These are phyloP conservation scores for Triops longicaudatus DNA, from an alignment of 1,140 invertebrate species.

Conservation along the genomic window DNA sequence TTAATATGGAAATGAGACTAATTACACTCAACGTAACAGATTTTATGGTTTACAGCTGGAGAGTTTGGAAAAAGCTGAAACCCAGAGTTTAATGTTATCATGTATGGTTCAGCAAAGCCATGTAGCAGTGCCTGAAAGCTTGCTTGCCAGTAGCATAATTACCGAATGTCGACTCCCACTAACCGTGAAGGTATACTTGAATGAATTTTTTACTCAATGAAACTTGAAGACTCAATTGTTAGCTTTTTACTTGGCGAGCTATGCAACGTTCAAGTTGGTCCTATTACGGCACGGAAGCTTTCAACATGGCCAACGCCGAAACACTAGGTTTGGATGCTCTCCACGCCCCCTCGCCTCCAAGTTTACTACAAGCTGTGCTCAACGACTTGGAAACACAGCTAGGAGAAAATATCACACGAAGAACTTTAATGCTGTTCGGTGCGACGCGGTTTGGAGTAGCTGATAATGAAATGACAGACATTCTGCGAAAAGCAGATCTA, in stretches of 20 bases:
- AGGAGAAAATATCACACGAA: not conserved
- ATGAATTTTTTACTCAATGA: not conserved
- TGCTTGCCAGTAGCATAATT: not conserved
- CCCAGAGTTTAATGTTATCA: slow-evolving; percentile 45
- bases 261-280: not conserved
- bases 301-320: not conserved
- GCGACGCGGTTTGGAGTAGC: not conserved
- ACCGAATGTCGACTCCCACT: not conserved
- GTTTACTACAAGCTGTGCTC: not conserved
- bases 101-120: slow-evolving; percentile 53
- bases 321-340: not conserved
- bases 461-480: not conserved
- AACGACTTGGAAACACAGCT: not conserved
- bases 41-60: slow-evolving; percentile 43
- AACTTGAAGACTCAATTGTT: not conserved
- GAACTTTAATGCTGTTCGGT: not conserved
- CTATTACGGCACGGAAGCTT: not conserved
- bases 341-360: not conserved
- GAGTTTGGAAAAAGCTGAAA: slow-evolving; percentile 43
- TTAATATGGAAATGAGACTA: not conserved
- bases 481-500: not conserved
- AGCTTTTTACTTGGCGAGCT: slow-evolving; percentile 1
- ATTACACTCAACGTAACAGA: no score
- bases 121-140: slow-evolving; percentile 41
- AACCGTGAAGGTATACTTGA: not conserved